Evolutionary conservation across 2,888 invertebrate species (phyloP).

Genomic region (Acrobasis suavella): DNA sequence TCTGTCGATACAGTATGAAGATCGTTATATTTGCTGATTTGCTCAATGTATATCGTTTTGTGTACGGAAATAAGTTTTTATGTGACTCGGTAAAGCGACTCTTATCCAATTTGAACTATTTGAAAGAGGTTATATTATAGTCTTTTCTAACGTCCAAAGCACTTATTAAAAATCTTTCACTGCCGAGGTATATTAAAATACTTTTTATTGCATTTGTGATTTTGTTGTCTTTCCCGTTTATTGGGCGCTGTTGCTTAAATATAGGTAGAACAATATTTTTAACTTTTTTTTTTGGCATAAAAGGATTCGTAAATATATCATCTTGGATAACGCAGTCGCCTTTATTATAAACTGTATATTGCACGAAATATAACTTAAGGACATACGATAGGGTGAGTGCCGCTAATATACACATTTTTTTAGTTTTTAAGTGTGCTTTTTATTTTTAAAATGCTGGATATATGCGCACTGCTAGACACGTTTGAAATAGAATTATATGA

Average conservation of each 20-base stretch:
- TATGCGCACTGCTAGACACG: constrained; percentile 12
- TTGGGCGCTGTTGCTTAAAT: background rate
- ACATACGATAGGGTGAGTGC: constrained; percentile 42
- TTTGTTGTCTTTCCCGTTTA: background rate
- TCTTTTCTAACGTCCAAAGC: background rate
- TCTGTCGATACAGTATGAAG: background rate
- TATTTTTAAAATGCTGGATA: constrained; percentile 43
- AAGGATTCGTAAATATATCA: constrained; percentile 12
- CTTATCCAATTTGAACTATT: constrained; percentile 33
- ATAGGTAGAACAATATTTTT: background rate
- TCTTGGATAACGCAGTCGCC: constrained; percentile 29
- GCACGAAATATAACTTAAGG: constrained; percentile 45
- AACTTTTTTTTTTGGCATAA: background rate
- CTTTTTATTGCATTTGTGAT: background rate
- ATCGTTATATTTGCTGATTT: constrained; percentile 36
- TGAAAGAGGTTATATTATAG: background rate
- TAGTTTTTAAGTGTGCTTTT: constrained; percentile 73
- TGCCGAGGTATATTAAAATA: background rate
- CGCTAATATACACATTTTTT: constrained; percentile 47
- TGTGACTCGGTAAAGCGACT: constrained; percentile 26
- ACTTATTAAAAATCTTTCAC: constrained; percentile 3
- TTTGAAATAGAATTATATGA: background rate
- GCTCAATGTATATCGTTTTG: constrained; percentile 42
- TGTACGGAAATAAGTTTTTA: constrained; percentile 34
- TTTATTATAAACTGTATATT: constrained; percentile 47